Percentiles rank a stretch among this genome's conserved stretches.
phyloP scores from a whole-genome alignment of 2,888 invertebrate species.

The Ecliptopera silaceata region DNA sequence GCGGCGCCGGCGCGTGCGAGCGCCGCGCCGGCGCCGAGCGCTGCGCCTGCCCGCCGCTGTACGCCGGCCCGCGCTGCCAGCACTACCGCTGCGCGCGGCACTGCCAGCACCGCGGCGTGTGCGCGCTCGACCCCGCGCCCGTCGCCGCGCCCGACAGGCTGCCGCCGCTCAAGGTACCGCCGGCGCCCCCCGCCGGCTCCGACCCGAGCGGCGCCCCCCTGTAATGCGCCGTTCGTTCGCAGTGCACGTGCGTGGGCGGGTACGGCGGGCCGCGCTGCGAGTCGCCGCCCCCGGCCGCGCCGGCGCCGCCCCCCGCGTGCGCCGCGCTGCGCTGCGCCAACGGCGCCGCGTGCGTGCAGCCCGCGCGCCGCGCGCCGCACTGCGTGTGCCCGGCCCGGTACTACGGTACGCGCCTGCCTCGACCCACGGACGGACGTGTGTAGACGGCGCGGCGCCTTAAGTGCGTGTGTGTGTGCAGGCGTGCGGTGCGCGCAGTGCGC shows the following conservation, averaged over 20 bases:
- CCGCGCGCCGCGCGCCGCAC: conserved; percentile 26
- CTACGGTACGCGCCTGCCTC: conserved; percentile 11
- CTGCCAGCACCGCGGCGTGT: conserved; percentile 50
- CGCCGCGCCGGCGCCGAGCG: conserved; percentile 76
- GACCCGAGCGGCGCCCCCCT: too few species aligned
- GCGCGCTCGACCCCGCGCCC: conserved; percentile 38
- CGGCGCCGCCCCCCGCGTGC: conserved; percentile 8
- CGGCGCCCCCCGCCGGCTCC: too few species aligned
- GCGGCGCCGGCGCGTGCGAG: conserved; percentile 68
- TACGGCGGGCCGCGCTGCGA: conserved; percentile 88
- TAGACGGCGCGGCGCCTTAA: too few species aligned
- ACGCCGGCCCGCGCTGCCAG: conserved; percentile 60
- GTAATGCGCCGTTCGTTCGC: conserved; percentile 45
- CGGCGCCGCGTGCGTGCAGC: conserved; percentile 63
- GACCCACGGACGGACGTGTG: too few species aligned
- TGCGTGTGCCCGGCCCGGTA: conserved; percentile 41
- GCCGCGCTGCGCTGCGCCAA: conserved; percentile 29
- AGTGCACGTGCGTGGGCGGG: conserved; percentile 86
- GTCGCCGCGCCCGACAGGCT: conserved; percentile 35
- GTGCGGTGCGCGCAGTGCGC: conserved; percentile 41
- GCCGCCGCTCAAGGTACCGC: conserved; percentile 75
- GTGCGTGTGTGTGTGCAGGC: conserved; percentile 35
- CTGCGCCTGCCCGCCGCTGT: conserved; percentile 63
- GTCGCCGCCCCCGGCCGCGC: conserved; percentile 24
- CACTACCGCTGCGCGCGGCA: conserved; percentile 51